Base-by-base conservation (phyloP, 2,888 invertebrate species). In the Embidobia sp. region DNA sequence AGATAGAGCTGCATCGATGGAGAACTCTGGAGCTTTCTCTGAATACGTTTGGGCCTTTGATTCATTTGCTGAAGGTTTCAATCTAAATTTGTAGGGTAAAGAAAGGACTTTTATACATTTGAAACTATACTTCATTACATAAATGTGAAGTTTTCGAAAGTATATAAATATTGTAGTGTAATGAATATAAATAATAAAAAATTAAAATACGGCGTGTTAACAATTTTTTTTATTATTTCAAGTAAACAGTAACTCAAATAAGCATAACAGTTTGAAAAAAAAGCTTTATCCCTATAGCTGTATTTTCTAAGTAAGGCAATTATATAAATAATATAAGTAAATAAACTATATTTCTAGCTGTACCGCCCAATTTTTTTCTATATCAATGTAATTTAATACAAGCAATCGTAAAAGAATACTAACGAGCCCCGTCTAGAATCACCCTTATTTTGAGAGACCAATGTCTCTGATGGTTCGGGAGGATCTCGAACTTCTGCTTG, bases 391-490 rank as follows among this genome's bases (percentile, higher is more conserved):
- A n/a, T 22, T 16, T 13, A 13, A 22, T 15, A 3, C 22, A 15
- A 55, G 27, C 13, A 29, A 35, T 35, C 3, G 13, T 16, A 35
- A 26, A 31, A 44, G 48, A 13, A 57, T 35, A 84, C 85, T 80
- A 22, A 87, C 88, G 87, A 86, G 27, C 80, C 80, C 18, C 85
- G 80, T 37, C 84, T 82, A 2, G 86, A 86, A 3, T 74, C 90
- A 84, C 82, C 92, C 83, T 83, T 94, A 89, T 85, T 89, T 83
- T 76, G 91, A 83, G 77, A 91, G 87, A 72, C 94, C 91, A 82
- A 95, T 92, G 70, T 94, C 92, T 83, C 94, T 86, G 49, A 83
- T 1, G 90, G 95, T 93, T 87, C 95, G 91, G 80, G 93, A 4
- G 89, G 85, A 35, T 90, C 90, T 42, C 90, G 86, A 44, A 90